Evolutionary conservation across 2,113 vertebrate genomes (phyloP).

Genomic region (Amblyornis subalaris): DNA sequence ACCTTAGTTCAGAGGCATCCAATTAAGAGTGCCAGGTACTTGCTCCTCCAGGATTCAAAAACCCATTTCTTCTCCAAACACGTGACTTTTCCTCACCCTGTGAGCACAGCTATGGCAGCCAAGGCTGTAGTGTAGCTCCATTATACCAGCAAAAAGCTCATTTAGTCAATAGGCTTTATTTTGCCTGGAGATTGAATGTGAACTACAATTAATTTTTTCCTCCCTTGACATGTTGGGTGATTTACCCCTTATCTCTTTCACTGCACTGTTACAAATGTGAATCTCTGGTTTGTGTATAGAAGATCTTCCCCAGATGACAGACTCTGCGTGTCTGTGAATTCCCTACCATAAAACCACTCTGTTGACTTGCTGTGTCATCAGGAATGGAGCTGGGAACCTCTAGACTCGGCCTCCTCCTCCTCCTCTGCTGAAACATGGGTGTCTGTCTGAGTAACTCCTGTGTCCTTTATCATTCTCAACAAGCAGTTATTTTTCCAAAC

Average conservation of each 20-base stretch:
- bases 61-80: neutral
- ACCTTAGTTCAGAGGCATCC: neutral
- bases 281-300: neutral
- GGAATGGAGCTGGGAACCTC: neutral
- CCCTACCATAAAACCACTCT: neutral
- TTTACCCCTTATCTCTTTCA: neutral
- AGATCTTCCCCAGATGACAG: constrained; percentile 15
- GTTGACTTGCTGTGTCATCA: neutral
- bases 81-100: rapidly evolving
- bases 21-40: neutral
- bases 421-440: neutral
- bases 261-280: neutral
- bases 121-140: neutral
- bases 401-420: neutral
- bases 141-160: neutral
- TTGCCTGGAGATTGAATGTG: neutral
- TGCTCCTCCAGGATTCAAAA: neutral
- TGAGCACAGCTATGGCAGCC: neutral
- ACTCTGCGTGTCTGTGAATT: neutral
- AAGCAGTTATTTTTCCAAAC: constrained; percentile 70
- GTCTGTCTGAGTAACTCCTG: neutral
- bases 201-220: neutral
- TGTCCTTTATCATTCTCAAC: constrained; percentile 8
- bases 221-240: neutral
- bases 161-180: neutral